These are phyloP conservation scores for Neosilurus mollespiculum DNA, from an alignment of 2,797 vertebrate genomes.

Conservation along the genomic window DNA sequence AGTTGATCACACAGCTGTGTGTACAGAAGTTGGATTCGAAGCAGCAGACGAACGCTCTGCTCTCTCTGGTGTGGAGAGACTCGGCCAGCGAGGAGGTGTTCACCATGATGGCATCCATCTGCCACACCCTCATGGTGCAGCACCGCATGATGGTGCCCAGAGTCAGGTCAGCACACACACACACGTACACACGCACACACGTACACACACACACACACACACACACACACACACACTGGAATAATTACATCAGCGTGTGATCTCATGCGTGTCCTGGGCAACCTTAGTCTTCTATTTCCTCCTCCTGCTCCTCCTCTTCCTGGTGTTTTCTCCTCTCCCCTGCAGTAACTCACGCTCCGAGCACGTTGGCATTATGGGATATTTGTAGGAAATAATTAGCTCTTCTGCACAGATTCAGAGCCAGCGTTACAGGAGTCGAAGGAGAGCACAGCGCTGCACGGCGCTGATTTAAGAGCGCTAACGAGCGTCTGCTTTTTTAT, in stretches of 20 bases:
- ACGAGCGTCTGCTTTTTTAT: slow-evolving; percentile 48
- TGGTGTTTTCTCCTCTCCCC: neutral
- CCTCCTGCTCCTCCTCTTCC: neutral
- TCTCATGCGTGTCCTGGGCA: neutral
- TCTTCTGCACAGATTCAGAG: slow-evolving; percentile 79
- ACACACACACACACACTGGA: no score
- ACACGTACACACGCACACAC: slow-evolving; percentile 7
- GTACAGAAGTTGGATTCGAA: slow-evolving; percentile 94
- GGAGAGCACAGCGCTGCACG: slow-evolving; percentile 77
- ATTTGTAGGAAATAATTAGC: slow-evolving; percentile 87
- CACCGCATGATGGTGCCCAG: slow-evolving; percentile 97
- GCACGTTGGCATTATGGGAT: slow-evolving; percentile 81
- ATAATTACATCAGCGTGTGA: no score
- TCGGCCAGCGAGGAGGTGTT: slow-evolving; percentile 94
- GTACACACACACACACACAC: neutral
- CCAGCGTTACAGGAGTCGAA: slow-evolving; percentile 82
- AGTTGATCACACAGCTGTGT: slow-evolving; percentile 90
- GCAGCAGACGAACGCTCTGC: slow-evolving; percentile 90
- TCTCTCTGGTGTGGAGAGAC: slow-evolving; percentile 95
- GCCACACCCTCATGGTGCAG: slow-evolving; percentile 97
- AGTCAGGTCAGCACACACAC: slow-evolving; percentile 81
- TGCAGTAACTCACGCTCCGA: slow-evolving; percentile 72
- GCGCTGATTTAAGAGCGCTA: slow-evolving; percentile 74
- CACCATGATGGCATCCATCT: slow-evolving; percentile 95
- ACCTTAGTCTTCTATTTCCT: neutral